A percentile compares a stretch with the other conserved stretches of the same genome.
Evolutionary conservation across 2,113 vertebrate species (phyloP).

Genomic region (Hystrix cristata): DNA sequence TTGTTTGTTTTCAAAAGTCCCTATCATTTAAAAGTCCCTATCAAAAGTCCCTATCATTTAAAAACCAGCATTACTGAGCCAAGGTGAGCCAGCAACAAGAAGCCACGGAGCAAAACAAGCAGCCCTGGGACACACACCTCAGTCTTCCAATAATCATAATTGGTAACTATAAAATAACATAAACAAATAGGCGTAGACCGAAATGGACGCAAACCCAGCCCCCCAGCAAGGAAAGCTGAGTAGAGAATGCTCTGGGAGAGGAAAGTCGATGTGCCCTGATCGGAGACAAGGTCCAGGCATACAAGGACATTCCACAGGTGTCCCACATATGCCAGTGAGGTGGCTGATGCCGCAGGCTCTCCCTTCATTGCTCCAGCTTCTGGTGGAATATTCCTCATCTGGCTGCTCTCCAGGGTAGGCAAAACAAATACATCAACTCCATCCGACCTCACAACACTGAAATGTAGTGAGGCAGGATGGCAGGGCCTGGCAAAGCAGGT

Average conservation of each 20-base stretch:
- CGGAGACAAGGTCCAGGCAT: neutral
- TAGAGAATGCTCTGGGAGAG: neutral
- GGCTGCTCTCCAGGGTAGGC: neutral
- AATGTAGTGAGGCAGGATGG: neutral
- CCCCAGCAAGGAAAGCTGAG: accelerated
- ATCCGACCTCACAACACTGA: neutral
- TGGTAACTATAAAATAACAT: neutral
- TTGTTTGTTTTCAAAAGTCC: neutral
- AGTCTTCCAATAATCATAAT: neutral
- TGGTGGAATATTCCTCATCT: neutral
- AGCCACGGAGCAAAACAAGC: neutral
- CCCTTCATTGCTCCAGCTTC: neutral
- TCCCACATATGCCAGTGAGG: accelerated
- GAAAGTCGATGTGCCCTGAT: accelerated
- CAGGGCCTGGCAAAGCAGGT: neutral
- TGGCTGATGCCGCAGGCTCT: accelerated
- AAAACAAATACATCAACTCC: neutral
- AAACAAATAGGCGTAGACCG: neutral
- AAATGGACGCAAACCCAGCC: neutral
- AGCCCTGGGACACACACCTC: accelerated
- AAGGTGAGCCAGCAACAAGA: neutral
- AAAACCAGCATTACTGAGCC: neutral
- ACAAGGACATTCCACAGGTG: neutral
- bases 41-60: neutral
- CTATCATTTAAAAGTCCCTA: constrained; percentile 16